Base-by-base conservation (phyloP, 2,888 invertebrate species). In the Pheosia gnoma region DNA sequence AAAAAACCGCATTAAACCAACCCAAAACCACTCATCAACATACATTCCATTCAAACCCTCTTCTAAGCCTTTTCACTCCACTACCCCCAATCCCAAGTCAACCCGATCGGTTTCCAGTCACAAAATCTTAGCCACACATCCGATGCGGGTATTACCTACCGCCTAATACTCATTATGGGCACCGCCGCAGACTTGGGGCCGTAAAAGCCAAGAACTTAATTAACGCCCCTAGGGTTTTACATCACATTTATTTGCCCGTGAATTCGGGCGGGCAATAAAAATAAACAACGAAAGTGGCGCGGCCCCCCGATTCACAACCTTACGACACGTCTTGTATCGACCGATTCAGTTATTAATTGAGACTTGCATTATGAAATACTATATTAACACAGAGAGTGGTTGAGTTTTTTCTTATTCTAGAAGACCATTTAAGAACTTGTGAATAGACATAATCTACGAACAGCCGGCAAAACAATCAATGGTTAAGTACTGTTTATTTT, bases 121-220 rank as follows among this genome's bases (percentile, higher is more conserved):
- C 72, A 75, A 72, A 74, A 72, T 75, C 75, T 75, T 69, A 73
- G 72, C 75, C 75, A 72, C 75, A 75, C 64, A 72, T 73, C 77
- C 69, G 72, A 77, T 74, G 78, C 74, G 71, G 71, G 77, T 68
- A 78, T 77, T 77, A 71, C 66, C 77, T 77, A 74, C 68, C 79
- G 74, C 75, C 78, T 78, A 79, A 79, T 79, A 74, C 85, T 86
- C 83, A 87, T 87, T 88, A 87, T 81, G 72, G 71, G 72, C 70
- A 77, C 71, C 78, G 81, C 80, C 82, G 79, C 82, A 79, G 77
- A 72, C 69, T 71, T 78, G 79, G 78, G 80, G 81, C 79, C 82
- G 83, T 84, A 86, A 89, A 89, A 88, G 84, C 85, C 84, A 89
- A 87, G 89, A 87, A 87, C 90, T 89, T 90, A 91, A 91, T 90